Conservation (phyloP, 2,888 invertebrate genomes). For the Saturnia pavonia region DNA sequence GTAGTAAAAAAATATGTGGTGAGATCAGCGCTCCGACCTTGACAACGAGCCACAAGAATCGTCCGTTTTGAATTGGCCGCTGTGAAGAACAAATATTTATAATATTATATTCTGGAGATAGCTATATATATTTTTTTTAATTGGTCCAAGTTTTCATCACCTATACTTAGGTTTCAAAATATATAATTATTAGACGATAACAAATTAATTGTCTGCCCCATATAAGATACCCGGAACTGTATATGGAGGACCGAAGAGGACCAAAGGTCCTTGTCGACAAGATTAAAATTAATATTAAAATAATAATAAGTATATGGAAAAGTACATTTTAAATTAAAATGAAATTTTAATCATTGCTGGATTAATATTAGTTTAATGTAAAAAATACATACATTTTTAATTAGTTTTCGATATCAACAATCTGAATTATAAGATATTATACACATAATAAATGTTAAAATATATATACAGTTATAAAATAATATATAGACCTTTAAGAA, state of each 20-base stretch:
- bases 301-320: no score
- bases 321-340: no score
- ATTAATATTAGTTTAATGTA: no score
- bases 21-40: conserved; percentile 73
- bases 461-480: no score
- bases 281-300: neutral
- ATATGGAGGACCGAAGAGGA: neutral
- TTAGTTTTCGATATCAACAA: no score
- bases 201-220: no score
- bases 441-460: no score
- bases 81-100: conserved; percentile 30
- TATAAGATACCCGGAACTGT: no score
- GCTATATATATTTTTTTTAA: neutral
- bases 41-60: conserved; percentile 50
- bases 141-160: neutral
- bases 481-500: no score
- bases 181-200: neutral
- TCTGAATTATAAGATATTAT: no score
- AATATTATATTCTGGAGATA: neutral
- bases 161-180: neutral
- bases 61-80: conserved; percentile 59
- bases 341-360: no score
- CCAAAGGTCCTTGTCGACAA: neutral
- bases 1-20: conserved; percentile 64
- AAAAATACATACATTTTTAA: no score